Conservation (phyloP, 2,113 vertebrate species). For the Nyctereutes procyonoides region DNA sequence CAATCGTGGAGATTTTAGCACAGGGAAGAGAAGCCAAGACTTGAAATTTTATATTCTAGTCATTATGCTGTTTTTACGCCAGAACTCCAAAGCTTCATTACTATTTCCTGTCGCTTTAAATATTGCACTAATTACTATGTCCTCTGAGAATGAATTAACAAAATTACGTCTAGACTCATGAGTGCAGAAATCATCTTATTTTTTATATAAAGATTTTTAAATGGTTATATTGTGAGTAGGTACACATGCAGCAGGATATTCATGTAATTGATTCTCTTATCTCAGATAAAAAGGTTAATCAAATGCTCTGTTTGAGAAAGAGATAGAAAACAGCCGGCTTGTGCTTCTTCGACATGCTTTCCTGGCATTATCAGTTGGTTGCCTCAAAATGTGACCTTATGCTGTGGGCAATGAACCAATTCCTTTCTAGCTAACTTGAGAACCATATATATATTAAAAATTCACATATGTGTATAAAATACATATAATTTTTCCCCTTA, state of each 20-base stretch:
- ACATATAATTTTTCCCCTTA: background rate
- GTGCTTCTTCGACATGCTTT: conserved; percentile 67
- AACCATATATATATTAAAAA: background rate
- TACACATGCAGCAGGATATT: conserved; percentile 30
- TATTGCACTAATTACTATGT: conserved; percentile 55
- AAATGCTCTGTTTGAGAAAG: conserved; percentile 61
- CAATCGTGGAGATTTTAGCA: conserved; percentile 55
- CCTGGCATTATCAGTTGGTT: conserved; percentile 62
- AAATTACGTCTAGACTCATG: conserved; percentile 29
- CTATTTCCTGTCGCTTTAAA: conserved; percentile 65
- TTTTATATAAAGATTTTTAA: conserved; percentile 67
- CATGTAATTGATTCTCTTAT: conserved; percentile 69
- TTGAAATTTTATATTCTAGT: conserved; percentile 63
- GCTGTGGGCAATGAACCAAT: conserved; percentile 55
- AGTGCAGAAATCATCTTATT: conserved; percentile 39
- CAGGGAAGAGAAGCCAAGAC: conserved; percentile 53
- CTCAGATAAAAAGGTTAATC: conserved; percentile 74
- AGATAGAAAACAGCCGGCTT: conserved; percentile 56
- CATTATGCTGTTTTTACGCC: conserved; percentile 43
- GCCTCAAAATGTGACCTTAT: conserved; percentile 73
- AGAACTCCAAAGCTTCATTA: conserved; percentile 40
- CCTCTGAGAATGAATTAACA: conserved; percentile 64
- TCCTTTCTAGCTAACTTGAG: conserved; percentile 55
- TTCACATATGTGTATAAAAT: background rate
- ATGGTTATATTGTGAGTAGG: conserved; percentile 1